Evolutionary conservation across 2,888 invertebrate species (phyloP), one percentile per base, ranked within the genome.

Genomic region (Brenthis daphne): DNA sequence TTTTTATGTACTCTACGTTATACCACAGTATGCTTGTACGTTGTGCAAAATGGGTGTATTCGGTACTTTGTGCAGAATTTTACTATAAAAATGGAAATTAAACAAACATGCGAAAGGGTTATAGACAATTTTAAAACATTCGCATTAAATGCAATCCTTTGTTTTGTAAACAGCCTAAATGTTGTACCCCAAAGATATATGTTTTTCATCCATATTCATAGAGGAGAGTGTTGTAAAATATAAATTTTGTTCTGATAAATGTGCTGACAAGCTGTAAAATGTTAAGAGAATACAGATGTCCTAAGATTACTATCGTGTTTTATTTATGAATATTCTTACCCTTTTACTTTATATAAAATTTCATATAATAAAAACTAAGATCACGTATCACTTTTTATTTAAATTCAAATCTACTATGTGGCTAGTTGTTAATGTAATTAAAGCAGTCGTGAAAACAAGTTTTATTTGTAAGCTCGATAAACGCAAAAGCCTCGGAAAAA

Each of bases 251-350:
- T 71, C 68, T 72, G 69, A 75, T 78, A 77, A 74, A 74, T 77
- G 73, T 76, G 74, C 76, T 77, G 75, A 72, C 67, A 75, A 73
- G 70, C 72, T 76, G 65, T 75, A 75, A 77, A 72, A 74, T 76
- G 74, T 71, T 76, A 78, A 75, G 75, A 73, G 57, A 82, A 80
- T 80, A 80, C 78, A 80, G 64, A 79, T 76, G 77, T 78, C 76
- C 72, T 77, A 77, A 75, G 68, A 66, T 73, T 73, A 70, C 29
- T 14, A 47, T 12, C 65, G 65, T 67, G 71, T 76, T 75, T 76
- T 54, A 73, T 76, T 77, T 64, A 16, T 51, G 47, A 61, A 68
- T 55, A 60, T 55, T 16, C 14, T 16, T 1, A 37, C 16, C n/a
- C 14, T 14, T 8, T 51, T 37, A 1, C 50, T 29, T 29, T 0